These are phyloP conservation scores for Bugula neritina DNA, from an alignment of 2,888 invertebrate species.

Conservation along the genomic window DNA sequence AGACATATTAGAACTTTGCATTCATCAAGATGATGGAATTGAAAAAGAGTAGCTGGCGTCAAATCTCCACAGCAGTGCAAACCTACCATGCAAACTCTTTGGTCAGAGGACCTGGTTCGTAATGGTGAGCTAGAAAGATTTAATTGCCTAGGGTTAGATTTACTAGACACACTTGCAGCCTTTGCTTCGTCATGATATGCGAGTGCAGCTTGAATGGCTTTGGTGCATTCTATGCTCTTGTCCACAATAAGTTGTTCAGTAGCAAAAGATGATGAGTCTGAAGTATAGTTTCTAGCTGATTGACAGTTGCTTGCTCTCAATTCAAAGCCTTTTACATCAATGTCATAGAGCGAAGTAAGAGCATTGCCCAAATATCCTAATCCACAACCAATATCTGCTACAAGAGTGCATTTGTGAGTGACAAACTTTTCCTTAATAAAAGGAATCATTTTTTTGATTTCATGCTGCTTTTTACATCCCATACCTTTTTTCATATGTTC, in stretches of 20 bases:
- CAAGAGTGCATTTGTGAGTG: constrained; percentile 33
- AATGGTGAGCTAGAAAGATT: background rate
- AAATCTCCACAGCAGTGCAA: constrained; percentile 52
- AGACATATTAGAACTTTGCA: constrained; percentile 41
- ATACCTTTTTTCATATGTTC: constrained; percentile 36
- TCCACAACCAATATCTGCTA: constrained; percentile 48
- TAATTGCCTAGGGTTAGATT: background rate
- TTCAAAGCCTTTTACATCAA: constrained; percentile 12
- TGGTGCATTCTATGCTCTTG: background rate
- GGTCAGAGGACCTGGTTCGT: background rate
- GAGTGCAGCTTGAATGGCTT: background rate
- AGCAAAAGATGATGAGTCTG: background rate
- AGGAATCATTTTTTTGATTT: constrained; percentile 42
- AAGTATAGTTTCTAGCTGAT: background rate
- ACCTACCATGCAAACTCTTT: constrained; percentile 42
- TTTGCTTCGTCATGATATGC: background rate
- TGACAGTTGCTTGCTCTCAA: constrained; percentile 4
- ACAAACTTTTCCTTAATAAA: constrained; percentile 37
- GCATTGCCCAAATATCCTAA: background rate
- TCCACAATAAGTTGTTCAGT: background rate
- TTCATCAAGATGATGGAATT: constrained; percentile 34
- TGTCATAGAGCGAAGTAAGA: background rate
- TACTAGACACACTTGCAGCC: background rate
- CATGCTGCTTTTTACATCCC: constrained; percentile 47
- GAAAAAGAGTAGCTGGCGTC: constrained; percentile 42